Evolutionary conservation across 2,888 invertebrate genomes (phyloP).

Genomic region (Ennomos quercinarius): DNA sequence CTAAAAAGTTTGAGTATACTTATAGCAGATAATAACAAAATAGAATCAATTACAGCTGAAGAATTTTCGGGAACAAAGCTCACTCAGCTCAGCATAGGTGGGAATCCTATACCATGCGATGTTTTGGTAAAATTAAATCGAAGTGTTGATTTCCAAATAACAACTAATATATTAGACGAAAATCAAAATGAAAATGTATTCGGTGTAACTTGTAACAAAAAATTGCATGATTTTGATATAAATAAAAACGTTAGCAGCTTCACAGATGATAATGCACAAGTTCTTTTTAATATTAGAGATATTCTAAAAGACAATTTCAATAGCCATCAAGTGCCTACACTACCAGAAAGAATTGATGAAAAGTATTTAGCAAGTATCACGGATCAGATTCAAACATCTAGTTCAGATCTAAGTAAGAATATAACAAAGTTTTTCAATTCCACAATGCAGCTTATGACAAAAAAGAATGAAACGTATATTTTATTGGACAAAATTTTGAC

Average conservation of each 20-base stretch:
- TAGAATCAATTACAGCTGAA: slow-evolving; percentile 50
- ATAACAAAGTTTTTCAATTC: slow-evolving; percentile 38
- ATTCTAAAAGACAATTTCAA: slow-evolving; percentile 35
- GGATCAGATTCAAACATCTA: slow-evolving; percentile 34
- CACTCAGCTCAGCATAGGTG: slow-evolving; percentile 63
- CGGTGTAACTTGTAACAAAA: slow-evolving; percentile 51
- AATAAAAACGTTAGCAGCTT: background rate
- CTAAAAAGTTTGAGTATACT: slow-evolving; percentile 51
- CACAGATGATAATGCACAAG: slow-evolving; percentile 25
- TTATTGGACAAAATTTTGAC: slow-evolving; percentile 34
- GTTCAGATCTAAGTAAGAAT: slow-evolving; percentile 32
- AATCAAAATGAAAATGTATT: slow-evolving; percentile 44
- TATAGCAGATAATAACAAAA: slow-evolving; percentile 65
- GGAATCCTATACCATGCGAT: slow-evolving; percentile 67
- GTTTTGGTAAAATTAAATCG: slow-evolving; percentile 53
- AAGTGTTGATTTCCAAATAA: slow-evolving; percentile 46
- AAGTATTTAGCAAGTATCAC: slow-evolving; percentile 40
- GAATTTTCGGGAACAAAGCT: slow-evolving; percentile 57
- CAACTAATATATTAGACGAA: slow-evolving; percentile 51
- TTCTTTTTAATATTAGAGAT: slow-evolving; percentile 43
- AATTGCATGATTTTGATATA: slow-evolving; percentile 17
- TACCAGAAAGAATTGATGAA: slow-evolving; percentile 19
- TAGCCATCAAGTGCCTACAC: slow-evolving; percentile 15
- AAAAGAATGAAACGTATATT: slow-evolving; percentile 31
- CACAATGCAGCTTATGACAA: slow-evolving; percentile 25